Evolutionary conservation across 2,888 invertebrate species (phyloP), one percentile per base, ranked within the genome.

Genomic region (Nomada fucata): DNA sequence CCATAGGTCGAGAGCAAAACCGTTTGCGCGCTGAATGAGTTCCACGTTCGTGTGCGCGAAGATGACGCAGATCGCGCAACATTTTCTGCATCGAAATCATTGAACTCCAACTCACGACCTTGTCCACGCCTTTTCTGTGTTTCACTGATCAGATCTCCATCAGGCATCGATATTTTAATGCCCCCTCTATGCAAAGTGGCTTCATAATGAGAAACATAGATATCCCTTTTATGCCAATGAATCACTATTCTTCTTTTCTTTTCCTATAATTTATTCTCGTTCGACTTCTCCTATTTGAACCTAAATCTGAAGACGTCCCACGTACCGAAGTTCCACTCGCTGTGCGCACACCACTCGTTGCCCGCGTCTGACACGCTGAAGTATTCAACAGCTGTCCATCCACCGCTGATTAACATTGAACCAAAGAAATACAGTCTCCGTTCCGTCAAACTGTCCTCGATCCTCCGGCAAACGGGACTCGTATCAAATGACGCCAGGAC

Each of bases 41-140:
- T n/a, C 18, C 36, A 59, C 63, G n/a, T 68, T 52, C 57, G 29
- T 79, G 68, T 67, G 72, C 80, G 74, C 70, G 20, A 9, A 29
- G 63, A 61, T 18, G 55, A 63, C 36, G 23, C 65, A 36, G 52
- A 78, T 84, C 85, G 23, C 20, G 57, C 23, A 57, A 69, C 57
- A 44, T 11, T 26, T 55, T 57, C 63, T n/a, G 61, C 68, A 7
- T 42, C 29, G 60, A 61, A 50, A 52, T 20, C 47, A 60, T 26
- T 57, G 61, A 50, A 50, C 44, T 44, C 63, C 26, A 36, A 36
- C 52, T 50, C 70, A 53, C 50, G 67, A 61, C 57, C 61, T 52
- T 57, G 69, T 79, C 69, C 81, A 81, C 82, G 86, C 77, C 79
- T 73, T 63, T 74, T 74, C 80, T 63, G 63, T 67, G 82, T 82